A percentile compares a stretch with the other conserved stretches of the same genome.
These are phyloP conservation scores for Emmelina monodactyla DNA, from an alignment of 2,888 invertebrate genomes.

Conservation along the genomic window DNA sequence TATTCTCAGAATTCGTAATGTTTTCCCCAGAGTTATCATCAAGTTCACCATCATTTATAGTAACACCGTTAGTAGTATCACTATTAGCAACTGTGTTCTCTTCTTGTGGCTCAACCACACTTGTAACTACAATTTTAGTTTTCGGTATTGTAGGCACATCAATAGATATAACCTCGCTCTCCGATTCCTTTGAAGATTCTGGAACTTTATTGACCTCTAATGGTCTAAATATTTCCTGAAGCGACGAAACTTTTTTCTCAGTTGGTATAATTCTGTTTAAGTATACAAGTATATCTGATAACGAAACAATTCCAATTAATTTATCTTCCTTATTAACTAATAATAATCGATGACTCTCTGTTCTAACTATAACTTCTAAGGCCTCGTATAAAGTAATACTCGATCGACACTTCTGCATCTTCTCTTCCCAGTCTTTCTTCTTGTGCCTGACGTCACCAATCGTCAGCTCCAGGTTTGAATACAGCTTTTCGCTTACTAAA, in stretches of 20 bases:
- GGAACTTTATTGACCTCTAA: conserved; percentile 54
- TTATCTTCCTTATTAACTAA: conserved; percentile 59
- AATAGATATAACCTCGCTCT: conserved; percentile 49
- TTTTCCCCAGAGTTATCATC: too few relatives aligned
- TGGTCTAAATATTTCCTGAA: conserved; percentile 58
- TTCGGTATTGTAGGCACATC: conserved; percentile 34
- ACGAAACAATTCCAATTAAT: conserved; percentile 54
- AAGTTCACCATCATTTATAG: too few relatives aligned
- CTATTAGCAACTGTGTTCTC: too few relatives aligned
- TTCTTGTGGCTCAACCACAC: too few relatives aligned
- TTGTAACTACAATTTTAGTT: conserved; percentile 17
- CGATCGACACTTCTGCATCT: conserved; percentile 86
- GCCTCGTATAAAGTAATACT: conserved; percentile 84
- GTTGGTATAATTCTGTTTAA: conserved; percentile 59
- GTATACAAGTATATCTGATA: conserved; percentile 60
- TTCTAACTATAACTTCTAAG: conserved; percentile 90
- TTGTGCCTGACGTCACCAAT: conserved; percentile 86
- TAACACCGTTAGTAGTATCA: too few relatives aligned
- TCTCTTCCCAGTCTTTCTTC: conserved; percentile 91
- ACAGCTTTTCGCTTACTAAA: conserved; percentile 91
- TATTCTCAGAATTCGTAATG: too few relatives aligned
- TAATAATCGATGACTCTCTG: conserved; percentile 75
- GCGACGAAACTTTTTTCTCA: conserved; percentile 55
- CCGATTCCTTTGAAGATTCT: conserved; percentile 50
- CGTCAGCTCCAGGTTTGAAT: conserved; percentile 87